These are phyloP conservation scores for Cyphomyrmex costatus DNA, from an alignment of 1,140 invertebrate genomes.

Conservation along the genomic window DNA sequence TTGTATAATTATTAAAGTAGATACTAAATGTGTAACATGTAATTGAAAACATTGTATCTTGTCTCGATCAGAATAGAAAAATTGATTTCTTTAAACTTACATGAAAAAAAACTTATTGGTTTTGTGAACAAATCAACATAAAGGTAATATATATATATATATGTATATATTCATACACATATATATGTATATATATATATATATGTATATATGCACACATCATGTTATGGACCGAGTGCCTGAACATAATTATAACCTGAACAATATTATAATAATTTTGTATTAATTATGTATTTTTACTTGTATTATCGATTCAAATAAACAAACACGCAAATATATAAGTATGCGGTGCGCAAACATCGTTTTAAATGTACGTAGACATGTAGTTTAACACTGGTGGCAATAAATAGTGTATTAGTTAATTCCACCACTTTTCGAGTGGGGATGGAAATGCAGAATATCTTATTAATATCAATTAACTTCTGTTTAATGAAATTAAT, in stretches of 20 bases:
- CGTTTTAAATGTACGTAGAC: conserved; percentile 48
- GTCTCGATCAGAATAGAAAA: neutral
- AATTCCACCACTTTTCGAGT: conserved; percentile 6
- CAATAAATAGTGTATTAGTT: conserved; percentile 32
- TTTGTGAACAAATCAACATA: neutral
- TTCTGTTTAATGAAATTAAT: conserved; percentile 9
- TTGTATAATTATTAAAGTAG: neutral
- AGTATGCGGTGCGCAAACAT: neutral
- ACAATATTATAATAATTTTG: conserved; percentile 28
- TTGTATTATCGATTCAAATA: conserved; percentile 22
- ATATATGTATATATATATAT: conserved; percentile 46
- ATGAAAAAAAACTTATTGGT: neutral
- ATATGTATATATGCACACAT: conserved; percentile 15
- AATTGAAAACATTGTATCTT: neutral
- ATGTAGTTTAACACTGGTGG: conserved; percentile 13
- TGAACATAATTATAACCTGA: too few species aligned
- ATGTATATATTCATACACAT: too few species aligned
- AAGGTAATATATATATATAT: conserved; percentile 32
- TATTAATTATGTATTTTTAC: conserved; percentile 8
- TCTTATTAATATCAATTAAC: conserved; percentile 4
- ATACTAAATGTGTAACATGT: too few species aligned
- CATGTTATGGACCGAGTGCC: conserved; percentile 32
- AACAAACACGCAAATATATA: conserved; percentile 8
- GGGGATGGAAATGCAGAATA: neutral
- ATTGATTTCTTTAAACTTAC: neutral